phyloP scores from a whole-genome alignment of 64 coral and sea anemone species.

The Montipora cactus region DNA sequence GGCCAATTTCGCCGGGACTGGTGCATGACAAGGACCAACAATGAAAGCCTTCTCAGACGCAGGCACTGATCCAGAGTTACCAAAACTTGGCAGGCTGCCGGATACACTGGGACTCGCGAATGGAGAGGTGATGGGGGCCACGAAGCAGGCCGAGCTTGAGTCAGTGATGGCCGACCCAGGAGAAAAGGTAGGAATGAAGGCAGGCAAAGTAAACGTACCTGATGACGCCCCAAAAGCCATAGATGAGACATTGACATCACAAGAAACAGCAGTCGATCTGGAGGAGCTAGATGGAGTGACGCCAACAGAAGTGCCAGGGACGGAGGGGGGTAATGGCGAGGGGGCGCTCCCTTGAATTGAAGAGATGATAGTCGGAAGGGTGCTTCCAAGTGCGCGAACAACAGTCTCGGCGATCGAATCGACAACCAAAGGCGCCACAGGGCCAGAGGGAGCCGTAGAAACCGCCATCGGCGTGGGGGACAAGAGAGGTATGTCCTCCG shows the following conservation, averaged over 20 bases:
- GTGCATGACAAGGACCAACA: slow-evolving; percentile 22
- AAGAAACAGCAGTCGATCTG: background rate
- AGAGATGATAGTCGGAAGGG: background rate
- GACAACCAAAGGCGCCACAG: background rate
- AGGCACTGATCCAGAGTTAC: background rate
- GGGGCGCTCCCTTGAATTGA: slow-evolving; percentile 13
- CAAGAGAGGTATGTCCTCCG: background rate
- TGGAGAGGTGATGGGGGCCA: background rate
- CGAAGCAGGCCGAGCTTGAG: slow-evolving; percentile 4
- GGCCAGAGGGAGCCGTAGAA: background rate
- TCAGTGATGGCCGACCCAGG: background rate
- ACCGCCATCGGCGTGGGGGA: background rate
- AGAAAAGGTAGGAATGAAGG: background rate
- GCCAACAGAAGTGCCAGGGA: background rate
- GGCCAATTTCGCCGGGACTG: background rate
- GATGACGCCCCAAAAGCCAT: background rate
- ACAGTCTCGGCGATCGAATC: background rate
- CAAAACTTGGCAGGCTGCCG: background rate
- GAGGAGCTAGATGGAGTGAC: background rate
- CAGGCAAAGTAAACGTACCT: slow-evolving; percentile 3
- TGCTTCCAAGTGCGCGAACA: background rate
- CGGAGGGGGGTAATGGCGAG: background rate
- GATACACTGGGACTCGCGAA: background rate
- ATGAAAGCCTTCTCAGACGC: slow-evolving; percentile 5
- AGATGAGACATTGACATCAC: background rate